A percentile compares a stretch with the other conserved stretches of the same genome.
These are phyloP conservation scores for Eospalax fontanierii DNA, from an alignment of 2,797 vertebrate genomes.

Conservation along the genomic window DNA sequence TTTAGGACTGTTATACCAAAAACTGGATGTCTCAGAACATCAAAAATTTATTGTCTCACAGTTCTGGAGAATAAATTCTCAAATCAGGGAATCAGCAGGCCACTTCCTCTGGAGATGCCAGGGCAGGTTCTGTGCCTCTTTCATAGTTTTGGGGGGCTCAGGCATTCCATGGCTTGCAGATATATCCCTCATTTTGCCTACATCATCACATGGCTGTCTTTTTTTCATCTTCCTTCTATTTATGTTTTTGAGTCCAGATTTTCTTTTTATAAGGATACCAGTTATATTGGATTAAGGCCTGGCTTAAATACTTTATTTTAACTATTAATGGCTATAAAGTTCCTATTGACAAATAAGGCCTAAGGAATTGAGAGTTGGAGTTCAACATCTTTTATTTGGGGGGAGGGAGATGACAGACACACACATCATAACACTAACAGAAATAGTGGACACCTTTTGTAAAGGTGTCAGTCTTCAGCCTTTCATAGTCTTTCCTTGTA, in stretches of 20 bases:
- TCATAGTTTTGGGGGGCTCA: background rate
- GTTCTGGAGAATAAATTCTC: background rate
- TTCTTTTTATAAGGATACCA: background rate
- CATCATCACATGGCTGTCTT: background rate
- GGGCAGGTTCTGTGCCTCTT: background rate
- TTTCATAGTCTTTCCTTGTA: background rate
- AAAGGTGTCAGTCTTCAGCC: background rate
- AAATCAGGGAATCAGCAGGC: background rate
- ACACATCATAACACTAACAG: background rate
- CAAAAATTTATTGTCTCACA: background rate
- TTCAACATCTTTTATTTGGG: background rate
- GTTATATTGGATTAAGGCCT: background rate
- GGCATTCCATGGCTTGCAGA: background rate
- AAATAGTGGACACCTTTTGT: constrained; percentile 1
- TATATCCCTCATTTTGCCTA: background rate
- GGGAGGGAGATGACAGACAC: no score
- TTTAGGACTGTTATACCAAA: background rate
- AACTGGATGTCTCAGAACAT: background rate
- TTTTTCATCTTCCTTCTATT: background rate
- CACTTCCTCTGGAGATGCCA: background rate
- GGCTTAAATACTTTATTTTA: background rate
- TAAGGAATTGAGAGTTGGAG: background rate
- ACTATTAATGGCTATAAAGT: constrained; percentile 16
- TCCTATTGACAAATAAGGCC: constrained; percentile 42
- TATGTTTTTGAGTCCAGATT: background rate